Percentiles rank a stretch among this genome's conserved stretches.
These are phyloP conservation scores for Lycodopsis pacificus DNA, from an alignment of 2,797 vertebrate species.

Conservation along the genomic window DNA sequence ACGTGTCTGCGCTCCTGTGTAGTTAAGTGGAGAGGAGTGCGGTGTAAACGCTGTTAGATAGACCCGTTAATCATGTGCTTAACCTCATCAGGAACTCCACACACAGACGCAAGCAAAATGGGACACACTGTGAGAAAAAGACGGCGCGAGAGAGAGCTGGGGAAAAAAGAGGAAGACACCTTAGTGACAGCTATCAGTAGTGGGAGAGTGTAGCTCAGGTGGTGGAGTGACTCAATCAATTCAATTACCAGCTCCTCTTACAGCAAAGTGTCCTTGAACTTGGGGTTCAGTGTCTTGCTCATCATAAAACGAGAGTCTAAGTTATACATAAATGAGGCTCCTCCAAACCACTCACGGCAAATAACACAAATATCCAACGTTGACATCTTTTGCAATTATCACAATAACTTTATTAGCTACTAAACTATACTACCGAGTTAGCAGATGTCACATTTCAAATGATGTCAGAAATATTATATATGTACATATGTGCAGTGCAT, in stretches of 20 bases:
- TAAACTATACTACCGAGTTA: no score
- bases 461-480: no score
- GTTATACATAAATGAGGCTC: neutral
- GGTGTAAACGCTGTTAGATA: conserved; percentile 68
- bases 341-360: neutral
- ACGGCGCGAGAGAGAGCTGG: neutral
- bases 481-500: no score
- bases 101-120: conserved; percentile 12
- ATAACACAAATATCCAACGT: neutral
- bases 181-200: conserved; percentile 28
- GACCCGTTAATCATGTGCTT: conserved; percentile 78
- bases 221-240: conserved; percentile 21
- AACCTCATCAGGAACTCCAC: conserved; percentile 69
- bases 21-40: conserved; percentile 68
- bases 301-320: neutral
- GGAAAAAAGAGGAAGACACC: conserved; percentile 5
- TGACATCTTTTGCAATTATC: neutral
- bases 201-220: conserved; percentile 19
- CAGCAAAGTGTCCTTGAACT: neutral
- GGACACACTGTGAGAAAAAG: conserved; percentile 7
- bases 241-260: neutral
- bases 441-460: neutral
- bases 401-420: neutral
- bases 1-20: conserved; percentile 24
- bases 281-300: neutral